Base-by-base conservation (phyloP, 2,888 invertebrate genomes). In the Epinotia demarniana region DNA sequence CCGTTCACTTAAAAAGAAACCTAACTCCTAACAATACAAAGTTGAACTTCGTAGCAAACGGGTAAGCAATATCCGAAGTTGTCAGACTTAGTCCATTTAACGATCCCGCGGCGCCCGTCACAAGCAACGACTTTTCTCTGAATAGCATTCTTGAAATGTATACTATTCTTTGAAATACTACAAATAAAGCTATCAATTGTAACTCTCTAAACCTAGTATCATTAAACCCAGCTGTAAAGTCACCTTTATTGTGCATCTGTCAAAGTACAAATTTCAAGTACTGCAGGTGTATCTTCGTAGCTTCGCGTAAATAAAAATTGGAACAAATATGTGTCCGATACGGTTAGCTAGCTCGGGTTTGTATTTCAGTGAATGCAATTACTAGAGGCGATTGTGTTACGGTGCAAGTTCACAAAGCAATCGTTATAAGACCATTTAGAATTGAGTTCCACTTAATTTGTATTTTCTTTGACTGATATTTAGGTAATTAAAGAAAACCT, bases 81-180 rank as follows among this genome's bases (percentile, higher is more conserved):
- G 69, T 19, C 9, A 18, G 43, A 68, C 16, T 57, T 16, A 57
- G 57, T 46, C 43, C 58, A 23, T 69, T 68, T 69, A 46, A 69
- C 69, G 58, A 60, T 58, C 57, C 6, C 19, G n/a, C 19, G 57
- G 68, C 68, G 57, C 68, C 33, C 58, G 61, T 27, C 58, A 60
- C 46, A 13, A 46, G 23, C 23, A 69, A 23, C 6, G 69, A 69
- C 12, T 16, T 55, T 69, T 60, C 69, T 46, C 58, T 69, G 69
- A 69, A 69, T 69, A 57, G 46, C 11, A 58, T 69, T 46, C 60
- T 69, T 46, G 58, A 60, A 69, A 69, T 69, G 58, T 60, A 69
- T 69, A 69, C 43, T 23, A 58, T 60, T 69, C 43, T 43, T 46
- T 46, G 69, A 60, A 69, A 69, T 43, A 43, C 68, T 69, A 69